phyloP scores from a whole-genome alignment of 2,113 vertebrate species.

The Strix aluco region DNA sequence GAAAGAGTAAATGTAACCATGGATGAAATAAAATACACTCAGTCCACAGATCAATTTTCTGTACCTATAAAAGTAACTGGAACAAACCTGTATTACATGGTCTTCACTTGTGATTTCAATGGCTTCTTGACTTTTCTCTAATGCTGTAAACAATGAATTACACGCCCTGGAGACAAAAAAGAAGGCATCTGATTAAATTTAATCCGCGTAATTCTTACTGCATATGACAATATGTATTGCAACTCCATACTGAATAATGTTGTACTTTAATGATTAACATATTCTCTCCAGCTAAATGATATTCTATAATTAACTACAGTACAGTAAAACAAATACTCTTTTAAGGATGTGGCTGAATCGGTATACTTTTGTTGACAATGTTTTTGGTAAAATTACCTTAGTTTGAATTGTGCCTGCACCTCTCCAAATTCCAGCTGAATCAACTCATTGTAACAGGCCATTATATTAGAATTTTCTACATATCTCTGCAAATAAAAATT shows the following conservation, averaged over 20 bases:
- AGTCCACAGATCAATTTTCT: background rate
- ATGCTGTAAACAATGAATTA: conserved; percentile 92
- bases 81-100: conserved; percentile 92
- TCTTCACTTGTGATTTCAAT: conserved; percentile 97
- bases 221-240: background rate
- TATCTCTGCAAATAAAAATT: conserved; percentile 83
- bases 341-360: background rate
- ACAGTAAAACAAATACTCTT: background rate
- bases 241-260: background rate
- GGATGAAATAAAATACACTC: background rate
- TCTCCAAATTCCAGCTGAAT: conserved; percentile 94
- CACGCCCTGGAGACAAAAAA: conserved; percentile 82
- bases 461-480: conserved; percentile 90
- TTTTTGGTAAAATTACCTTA: conserved; percentile 81
- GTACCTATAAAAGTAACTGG: background rate
- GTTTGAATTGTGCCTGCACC: conserved; percentile 93
- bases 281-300: background rate
- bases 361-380: background rate
- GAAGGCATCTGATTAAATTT: background rate
- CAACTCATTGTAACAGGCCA: conserved; percentile 97
- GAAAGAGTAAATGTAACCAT: background rate
- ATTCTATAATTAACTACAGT: background rate
- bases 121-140: conserved; percentile 98
- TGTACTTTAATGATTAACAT: background rate
- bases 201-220: background rate